These are phyloP conservation scores for Muntiacus muntjak DNA, from an alignment of 2,113 vertebrate genomes.

Conservation along the genomic window DNA sequence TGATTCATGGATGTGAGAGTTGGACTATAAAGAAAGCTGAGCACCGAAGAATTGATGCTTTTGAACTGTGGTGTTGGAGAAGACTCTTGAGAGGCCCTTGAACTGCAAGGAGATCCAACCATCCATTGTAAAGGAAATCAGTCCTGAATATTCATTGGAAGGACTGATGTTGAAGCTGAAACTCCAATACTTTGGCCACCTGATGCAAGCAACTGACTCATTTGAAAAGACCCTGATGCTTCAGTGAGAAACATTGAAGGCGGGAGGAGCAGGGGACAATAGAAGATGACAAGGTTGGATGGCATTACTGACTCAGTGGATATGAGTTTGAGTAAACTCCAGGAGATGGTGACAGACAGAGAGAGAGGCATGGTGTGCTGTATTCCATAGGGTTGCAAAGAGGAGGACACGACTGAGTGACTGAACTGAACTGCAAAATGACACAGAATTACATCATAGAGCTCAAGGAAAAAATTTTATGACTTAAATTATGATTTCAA, in stretches of 20 bases:
- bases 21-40: neutral
- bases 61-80: neutral
- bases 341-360: neutral
- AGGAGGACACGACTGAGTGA: neutral
- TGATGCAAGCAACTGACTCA: neutral
- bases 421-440: neutral
- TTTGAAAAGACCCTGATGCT: neutral
- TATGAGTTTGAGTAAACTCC: neutral
- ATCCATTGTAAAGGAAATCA: neutral
- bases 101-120: neutral
- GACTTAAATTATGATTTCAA: neutral
- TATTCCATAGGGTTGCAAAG: accelerated
- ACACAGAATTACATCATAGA: neutral
- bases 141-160: neutral
- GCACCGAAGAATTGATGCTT: accelerated
- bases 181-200: neutral
- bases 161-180: neutral
- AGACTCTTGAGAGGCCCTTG: neutral
- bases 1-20: neutral
- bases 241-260: neutral
- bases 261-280: neutral
- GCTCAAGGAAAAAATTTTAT: neutral
- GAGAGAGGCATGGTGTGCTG: neutral
- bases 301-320: neutral
- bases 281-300: neutral